phyloP scores from a whole-genome alignment of 1,140 invertebrate species.

The Penaeus vannamei region DNA sequence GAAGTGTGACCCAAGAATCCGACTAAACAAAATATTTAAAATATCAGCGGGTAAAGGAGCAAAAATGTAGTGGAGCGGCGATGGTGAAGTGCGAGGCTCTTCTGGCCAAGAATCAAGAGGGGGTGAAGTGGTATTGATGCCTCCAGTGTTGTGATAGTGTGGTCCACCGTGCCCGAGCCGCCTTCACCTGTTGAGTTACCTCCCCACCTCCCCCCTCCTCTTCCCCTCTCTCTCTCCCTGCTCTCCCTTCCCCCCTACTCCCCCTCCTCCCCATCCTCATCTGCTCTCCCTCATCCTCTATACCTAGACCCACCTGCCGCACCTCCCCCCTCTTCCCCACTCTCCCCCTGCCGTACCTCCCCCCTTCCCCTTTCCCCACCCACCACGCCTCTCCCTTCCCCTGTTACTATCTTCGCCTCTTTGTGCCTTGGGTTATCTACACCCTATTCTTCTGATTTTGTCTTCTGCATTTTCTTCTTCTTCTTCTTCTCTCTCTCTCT shows the following conservation, averaged over 20 bases:
- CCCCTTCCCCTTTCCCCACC: neutral
- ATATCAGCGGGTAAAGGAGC: conserved; percentile 34
- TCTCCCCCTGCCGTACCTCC: neutral
- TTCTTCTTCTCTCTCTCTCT: neutral
- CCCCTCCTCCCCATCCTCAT: neutral
- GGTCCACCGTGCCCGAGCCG: neutral
- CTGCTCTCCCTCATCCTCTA: neutral
- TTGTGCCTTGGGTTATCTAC: too few species aligned
- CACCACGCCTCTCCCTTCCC: neutral
- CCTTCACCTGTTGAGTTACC: neutral
- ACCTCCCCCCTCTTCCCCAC: neutral
- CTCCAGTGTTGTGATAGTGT: conserved; percentile 31
- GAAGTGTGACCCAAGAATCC: conserved; percentile 15
- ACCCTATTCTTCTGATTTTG: too few species aligned
- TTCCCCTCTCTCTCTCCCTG: neutral
- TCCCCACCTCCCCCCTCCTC: neutral
- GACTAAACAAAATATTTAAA: conserved; percentile 28
- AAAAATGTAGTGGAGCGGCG: conserved; percentile 17
- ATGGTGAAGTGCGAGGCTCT: conserved; percentile 33
- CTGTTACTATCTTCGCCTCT: too few species aligned
- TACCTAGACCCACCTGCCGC: neutral
- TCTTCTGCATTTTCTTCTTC: too few species aligned
- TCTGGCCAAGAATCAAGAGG: conserved; percentile 29
- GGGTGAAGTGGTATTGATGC: conserved; percentile 49
- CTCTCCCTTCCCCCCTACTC: neutral